A percentile compares a stretch with the other conserved stretches of the same genome.
These are phyloP conservation scores for Drosophila guanche DNA, from an alignment of 1,140 invertebrate genomes.

Conservation along the genomic window DNA sequence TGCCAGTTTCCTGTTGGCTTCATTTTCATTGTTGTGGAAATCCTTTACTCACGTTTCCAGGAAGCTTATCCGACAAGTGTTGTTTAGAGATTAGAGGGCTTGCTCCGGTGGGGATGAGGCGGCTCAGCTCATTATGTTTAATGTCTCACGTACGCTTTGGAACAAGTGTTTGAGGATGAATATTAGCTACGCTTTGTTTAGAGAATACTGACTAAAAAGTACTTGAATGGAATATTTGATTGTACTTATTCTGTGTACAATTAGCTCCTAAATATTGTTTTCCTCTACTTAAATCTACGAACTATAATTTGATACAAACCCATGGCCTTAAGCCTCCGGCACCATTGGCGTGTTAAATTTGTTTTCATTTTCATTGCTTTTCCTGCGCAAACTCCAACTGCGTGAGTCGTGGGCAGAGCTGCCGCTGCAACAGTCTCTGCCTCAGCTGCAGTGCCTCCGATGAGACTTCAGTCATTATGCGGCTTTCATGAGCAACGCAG, in stretches of 20 bases:
- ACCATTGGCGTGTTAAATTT: constrained; percentile 65
- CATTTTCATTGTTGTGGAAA: constrained; percentile 41
- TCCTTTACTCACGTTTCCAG: constrained; percentile 13
- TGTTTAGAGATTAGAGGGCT: constrained; percentile 20
- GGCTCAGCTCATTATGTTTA: constrained; percentile 64
- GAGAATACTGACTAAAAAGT: too few species aligned
- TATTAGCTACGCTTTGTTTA: too few species aligned
- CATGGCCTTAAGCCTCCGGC: neutral
- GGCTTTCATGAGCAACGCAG: constrained; percentile 40
- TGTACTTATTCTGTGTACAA: too few species aligned
- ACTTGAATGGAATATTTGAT: too few species aligned
- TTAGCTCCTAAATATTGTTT: too few species aligned
- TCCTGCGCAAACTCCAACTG: constrained; percentile 58
- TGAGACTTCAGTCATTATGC: constrained; percentile 32
- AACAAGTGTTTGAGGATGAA: constrained; percentile 1
- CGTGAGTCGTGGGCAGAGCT: constrained; percentile 47
- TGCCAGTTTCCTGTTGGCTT: constrained; percentile 19
- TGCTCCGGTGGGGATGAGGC: constrained; percentile 21
- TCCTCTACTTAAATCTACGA: too few species aligned
- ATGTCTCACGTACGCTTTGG: constrained; percentile 37
- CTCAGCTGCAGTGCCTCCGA: constrained; percentile 18
- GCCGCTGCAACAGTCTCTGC: constrained; percentile 19
- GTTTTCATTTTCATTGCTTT: constrained; percentile 58
- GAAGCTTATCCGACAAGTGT: constrained; percentile 39
- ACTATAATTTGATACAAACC: too few species aligned